A percentile compares a stretch with the other conserved stretches of the same genome.
Conservation (phyloP, 1,140 invertebrate species). For the Phortica variegata region DNA sequence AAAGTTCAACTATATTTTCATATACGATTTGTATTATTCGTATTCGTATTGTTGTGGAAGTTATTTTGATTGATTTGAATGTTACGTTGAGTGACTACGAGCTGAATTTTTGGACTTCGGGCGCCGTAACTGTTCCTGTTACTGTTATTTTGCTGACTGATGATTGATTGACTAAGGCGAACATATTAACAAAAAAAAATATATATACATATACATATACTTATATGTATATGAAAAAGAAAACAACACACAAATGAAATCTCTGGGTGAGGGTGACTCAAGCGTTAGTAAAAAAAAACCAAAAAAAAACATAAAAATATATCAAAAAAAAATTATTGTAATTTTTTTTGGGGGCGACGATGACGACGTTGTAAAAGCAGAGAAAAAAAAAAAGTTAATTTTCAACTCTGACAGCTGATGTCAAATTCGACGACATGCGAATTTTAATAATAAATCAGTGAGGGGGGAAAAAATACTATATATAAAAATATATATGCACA, state of each 20-base stretch:
- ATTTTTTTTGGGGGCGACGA: too few relatives aligned
- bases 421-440: conserved; percentile 51
- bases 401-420: conserved; percentile 44
- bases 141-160: conserved; percentile 39
- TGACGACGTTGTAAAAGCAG: too few relatives aligned
- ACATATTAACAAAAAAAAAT: conserved; percentile 10
- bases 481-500: too few relatives aligned
- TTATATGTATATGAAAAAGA: too few relatives aligned
- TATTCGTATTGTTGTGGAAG: too few relatives aligned
- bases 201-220: not conserved
- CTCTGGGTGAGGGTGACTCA: too few relatives aligned
- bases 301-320: conserved; percentile 1
- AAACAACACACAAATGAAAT: too few relatives aligned
- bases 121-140: conserved; percentile 14
- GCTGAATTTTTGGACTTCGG: too few relatives aligned
- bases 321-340: not conserved
- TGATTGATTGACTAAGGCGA: conserved; percentile 45
- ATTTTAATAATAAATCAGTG: conserved; percentile 40
- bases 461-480: too few relatives aligned
- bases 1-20: too few relatives aligned
- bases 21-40: too few relatives aligned
- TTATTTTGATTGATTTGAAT: conserved; percentile 55
- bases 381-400: conserved; percentile 35
- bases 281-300: conserved; percentile 8
- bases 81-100: conserved; percentile 45